phyloP scores from a whole-genome alignment of 2,888 invertebrate species.

The Phytoseiulus persimilis region DNA sequence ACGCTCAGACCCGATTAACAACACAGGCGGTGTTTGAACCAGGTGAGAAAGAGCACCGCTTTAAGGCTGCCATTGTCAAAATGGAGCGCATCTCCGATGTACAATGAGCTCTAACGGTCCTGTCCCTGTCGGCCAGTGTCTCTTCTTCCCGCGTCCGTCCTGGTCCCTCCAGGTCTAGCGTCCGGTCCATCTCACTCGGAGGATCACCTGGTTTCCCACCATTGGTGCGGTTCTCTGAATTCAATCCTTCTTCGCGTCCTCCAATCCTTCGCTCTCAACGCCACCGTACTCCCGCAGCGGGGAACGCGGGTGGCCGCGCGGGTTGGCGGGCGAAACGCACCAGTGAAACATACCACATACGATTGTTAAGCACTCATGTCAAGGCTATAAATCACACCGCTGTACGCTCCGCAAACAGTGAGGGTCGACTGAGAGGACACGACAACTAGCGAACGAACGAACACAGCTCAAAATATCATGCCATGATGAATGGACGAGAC shows the following conservation, averaged over 20 bases:
- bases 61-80: not conserved
- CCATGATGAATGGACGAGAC: slow-evolving; percentile 37
- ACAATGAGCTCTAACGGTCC: not conserved
- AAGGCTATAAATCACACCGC: slow-evolving; percentile 5
- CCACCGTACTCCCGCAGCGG: not conserved
- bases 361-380: slow-evolving; percentile 5
- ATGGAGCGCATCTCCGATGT: not conserved
- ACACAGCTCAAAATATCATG: slow-evolving; percentile 5
- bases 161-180: not conserved
- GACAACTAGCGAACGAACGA: slow-evolving; percentile 5
- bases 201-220: not conserved
- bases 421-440: slow-evolving; percentile 5
- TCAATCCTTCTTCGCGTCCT: not conserved
- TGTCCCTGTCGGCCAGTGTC: not conserved
- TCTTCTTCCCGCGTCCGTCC: not conserved
- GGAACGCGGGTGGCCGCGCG: not conserved
- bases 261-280: not conserved
- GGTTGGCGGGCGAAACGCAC: not conserved
- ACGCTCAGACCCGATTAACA: slow-evolving; percentile 35
- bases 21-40: not conserved
- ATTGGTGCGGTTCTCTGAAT: not conserved
- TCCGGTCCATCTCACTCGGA: no score
- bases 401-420: not conserved
- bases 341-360: not conserved
- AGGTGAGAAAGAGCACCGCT: slow-evolving; percentile 5